phyloP scores from a whole-genome alignment of 2,113 vertebrate genomes.

The Ivindomyrus marchei region DNA sequence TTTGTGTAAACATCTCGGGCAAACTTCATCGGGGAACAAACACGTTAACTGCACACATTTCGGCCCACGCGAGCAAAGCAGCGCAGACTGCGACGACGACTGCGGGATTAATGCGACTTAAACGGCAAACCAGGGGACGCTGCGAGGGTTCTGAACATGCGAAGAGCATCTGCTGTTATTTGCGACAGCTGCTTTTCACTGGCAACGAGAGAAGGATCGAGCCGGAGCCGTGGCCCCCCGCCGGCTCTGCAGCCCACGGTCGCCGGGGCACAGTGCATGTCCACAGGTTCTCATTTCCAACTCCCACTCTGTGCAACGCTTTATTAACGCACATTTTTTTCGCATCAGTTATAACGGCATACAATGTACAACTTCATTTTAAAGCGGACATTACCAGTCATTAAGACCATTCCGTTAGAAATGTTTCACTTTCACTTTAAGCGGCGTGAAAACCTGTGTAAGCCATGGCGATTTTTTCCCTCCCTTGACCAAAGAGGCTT shows the following conservation, averaged over 20 bases:
- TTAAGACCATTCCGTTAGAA: background rate
- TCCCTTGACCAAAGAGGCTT: background rate
- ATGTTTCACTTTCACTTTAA: background rate
- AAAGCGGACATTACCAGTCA: background rate
- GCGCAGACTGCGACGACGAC: background rate
- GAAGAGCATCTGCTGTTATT: background rate
- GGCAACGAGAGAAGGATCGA: background rate
- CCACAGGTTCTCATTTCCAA: background rate
- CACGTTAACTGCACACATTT: background rate
- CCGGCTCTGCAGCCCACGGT: background rate
- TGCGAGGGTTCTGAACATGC: background rate
- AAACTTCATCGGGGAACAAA: background rate
- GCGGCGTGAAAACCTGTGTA: background rate
- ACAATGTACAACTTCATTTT: background rate
- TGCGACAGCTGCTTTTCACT: background rate
- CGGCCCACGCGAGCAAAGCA: background rate
- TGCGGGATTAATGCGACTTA: background rate
- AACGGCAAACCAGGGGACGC: background rate
- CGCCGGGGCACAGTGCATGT: background rate
- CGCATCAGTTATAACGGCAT: background rate
- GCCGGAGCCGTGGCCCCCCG: background rate
- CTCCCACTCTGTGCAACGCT: background rate
- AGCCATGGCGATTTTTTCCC: background rate
- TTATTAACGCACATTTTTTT: background rate
- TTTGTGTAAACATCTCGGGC: background rate